Conservation (phyloP, 1,140 invertebrate genomes). For the Anastrepha ludens region DNA sequence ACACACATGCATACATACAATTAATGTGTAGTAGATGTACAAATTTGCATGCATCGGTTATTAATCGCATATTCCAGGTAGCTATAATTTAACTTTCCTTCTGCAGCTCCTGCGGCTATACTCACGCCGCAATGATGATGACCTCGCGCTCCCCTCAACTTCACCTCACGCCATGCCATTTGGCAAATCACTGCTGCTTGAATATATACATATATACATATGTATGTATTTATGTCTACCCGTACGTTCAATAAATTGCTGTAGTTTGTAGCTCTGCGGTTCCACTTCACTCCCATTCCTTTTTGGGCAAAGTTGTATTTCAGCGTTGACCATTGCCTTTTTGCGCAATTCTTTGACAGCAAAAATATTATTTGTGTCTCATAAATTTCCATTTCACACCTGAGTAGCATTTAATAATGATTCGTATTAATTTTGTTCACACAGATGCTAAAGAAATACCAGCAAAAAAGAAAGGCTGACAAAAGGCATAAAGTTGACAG, state of each 20-base stretch:
- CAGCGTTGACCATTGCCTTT: background rate
- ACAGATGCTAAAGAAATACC: background rate
- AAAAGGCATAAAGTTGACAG: conserved; percentile 1
- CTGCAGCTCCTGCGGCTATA: conserved; percentile 29
- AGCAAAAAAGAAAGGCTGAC: background rate
- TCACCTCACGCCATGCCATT: background rate
- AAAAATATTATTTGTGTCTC: conserved; percentile 52
- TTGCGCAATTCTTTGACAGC: conserved; percentile 51
- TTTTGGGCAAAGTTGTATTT: conserved; percentile 25
- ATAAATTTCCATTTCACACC: conserved; percentile 52
- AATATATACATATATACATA: background rate
- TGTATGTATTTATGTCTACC: background rate
- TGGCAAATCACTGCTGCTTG: background rate
- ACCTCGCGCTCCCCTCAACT: background rate
- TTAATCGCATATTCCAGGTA: conserved; percentile 48
- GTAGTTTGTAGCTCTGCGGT: background rate
- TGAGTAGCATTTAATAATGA: conserved; percentile 48
- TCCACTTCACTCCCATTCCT: background rate
- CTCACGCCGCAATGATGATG: background rate
- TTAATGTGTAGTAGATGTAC: background rate
- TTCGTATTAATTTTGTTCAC: conserved; percentile 39
- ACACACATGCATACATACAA: background rate
- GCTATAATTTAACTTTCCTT: conserved; percentile 36
- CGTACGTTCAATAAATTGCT: conserved; percentile 2
- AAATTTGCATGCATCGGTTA: conserved; percentile 44